These are phyloP conservation scores for Synergus gifuensis DNA, from an alignment of 2,888 invertebrate genomes.

Conservation along the genomic window DNA sequence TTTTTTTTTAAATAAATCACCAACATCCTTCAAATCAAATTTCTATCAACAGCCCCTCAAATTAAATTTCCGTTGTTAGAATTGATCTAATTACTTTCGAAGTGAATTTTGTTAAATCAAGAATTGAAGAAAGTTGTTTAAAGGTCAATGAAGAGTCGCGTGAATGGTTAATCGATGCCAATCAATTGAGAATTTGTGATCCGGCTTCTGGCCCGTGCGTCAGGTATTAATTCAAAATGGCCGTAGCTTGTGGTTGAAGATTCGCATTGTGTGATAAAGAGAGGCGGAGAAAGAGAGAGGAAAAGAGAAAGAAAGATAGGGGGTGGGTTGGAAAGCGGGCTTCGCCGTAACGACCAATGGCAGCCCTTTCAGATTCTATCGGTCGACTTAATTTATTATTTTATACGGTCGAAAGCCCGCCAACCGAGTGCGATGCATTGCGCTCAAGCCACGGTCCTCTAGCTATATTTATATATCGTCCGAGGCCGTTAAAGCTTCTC, in stretches of 20 bases:
- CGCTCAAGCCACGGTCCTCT: constrained; percentile 30
- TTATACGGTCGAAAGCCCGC: constrained; percentile 51
- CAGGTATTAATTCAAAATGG: constrained; percentile 71
- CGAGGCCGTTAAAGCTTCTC: constrained; percentile 33
- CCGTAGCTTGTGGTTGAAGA: constrained; percentile 63
- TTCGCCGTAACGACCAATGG: constrained; percentile 63
- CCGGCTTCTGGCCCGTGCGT: constrained; percentile 21
- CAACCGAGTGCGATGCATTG: constrained; percentile 40
- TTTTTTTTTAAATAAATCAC: too few relatives aligned
- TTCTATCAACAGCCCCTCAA: too few relatives aligned
- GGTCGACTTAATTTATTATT: constrained; percentile 65
- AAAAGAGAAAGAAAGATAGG: not conserved
- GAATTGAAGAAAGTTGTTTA: constrained; percentile 4
- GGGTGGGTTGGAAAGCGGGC: constrained; percentile 14
- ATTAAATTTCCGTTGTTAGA: not conserved
- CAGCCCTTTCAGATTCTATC: constrained; percentile 64
- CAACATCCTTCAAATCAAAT: too few relatives aligned
- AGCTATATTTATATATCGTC: constrained; percentile 40
- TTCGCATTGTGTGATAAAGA: constrained; percentile 63
- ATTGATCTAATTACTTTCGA: not conserved
- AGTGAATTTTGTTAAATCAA: not conserved
- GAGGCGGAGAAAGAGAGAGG: constrained; percentile 45
- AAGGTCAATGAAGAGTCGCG: constrained; percentile 25
- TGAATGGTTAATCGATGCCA: constrained; percentile 31
- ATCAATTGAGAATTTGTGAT: constrained; percentile 34